Conservation (phyloP, 2,113 vertebrate species). For the Brachyhypopomus occidentalis region DNA sequence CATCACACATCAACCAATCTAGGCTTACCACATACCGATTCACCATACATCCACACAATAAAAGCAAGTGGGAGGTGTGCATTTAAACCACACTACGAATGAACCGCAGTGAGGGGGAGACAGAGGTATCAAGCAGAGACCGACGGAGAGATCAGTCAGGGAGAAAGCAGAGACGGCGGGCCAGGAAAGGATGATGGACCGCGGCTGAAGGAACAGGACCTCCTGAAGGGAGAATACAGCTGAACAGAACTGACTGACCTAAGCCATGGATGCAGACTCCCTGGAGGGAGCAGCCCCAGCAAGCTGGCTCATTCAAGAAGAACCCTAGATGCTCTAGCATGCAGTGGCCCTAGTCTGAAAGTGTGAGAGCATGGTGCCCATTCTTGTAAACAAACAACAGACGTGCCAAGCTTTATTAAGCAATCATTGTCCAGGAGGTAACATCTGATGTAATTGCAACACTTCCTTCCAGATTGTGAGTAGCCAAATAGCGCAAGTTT, state of each 20-base stretch:
- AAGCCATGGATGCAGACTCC: conserved; percentile 26
- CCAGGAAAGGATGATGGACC: neutral
- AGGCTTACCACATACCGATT: conserved; percentile 39
- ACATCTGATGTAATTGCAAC: neutral
- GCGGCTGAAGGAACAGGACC: conserved; percentile 13
- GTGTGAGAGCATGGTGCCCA: neutral
- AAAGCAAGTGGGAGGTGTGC: conserved; percentile 2
- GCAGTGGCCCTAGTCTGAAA: neutral
- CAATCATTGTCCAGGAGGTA: neutral
- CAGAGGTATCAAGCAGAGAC: neutral
- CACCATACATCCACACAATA: conserved; percentile 48
- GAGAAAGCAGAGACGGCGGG: neutral
- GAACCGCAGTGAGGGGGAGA: neutral
- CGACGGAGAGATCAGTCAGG: neutral
- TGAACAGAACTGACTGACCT: conserved; percentile 20
- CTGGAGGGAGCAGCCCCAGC: neutral
- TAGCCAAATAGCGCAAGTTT: neutral
- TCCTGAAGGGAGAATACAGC: conserved; percentile 22
- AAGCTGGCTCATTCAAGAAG: neutral
- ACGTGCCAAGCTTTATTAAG: neutral
- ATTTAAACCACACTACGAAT: conserved; percentile 13
- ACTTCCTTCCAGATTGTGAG: neutral
- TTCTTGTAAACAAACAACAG: conserved; percentile 1
- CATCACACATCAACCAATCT: conserved; percentile 7
- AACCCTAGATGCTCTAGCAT: neutral